These are phyloP conservation scores for Melanchra persicariae DNA, from an alignment of 2,888 invertebrate species.

Conservation along the genomic window DNA sequence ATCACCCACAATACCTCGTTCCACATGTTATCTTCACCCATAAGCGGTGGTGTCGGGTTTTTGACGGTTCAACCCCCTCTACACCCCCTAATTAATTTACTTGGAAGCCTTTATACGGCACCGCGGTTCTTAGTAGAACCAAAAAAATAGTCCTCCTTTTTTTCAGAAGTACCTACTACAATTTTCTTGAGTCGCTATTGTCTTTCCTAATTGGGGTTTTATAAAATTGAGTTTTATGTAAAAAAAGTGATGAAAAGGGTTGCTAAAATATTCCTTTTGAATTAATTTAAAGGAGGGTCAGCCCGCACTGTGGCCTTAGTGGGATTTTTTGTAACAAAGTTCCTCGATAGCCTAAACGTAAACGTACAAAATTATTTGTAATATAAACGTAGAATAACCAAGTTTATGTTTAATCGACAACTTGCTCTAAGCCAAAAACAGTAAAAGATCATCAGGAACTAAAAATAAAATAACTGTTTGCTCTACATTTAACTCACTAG, in stretches of 20 bases:
- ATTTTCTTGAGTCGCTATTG: slow-evolving; percentile 17
- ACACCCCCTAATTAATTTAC: slow-evolving; percentile 51
- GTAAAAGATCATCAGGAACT: too few relatives aligned
- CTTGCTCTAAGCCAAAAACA: too few relatives aligned
- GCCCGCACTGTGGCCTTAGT: neutral
- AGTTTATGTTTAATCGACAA: too few relatives aligned
- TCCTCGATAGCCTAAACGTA: too few relatives aligned
- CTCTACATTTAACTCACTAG: too few relatives aligned
- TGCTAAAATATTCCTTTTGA: slow-evolving; percentile 18
- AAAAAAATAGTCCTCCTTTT: slow-evolving; percentile 29
- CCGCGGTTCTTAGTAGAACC: slow-evolving; percentile 28
- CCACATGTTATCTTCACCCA: slow-evolving; percentile 45
- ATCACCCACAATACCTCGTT: slow-evolving; percentile 18
- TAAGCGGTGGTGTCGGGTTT: slow-evolving; percentile 43
- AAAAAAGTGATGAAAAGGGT: slow-evolving; percentile 11
- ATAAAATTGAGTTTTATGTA: slow-evolving; percentile 16
- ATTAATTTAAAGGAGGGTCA: neutral
- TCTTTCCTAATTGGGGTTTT: slow-evolving; percentile 34
- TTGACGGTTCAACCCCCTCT: slow-evolving; percentile 29
- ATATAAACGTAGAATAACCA: too few relatives aligned
- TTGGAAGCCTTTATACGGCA: slow-evolving; percentile 37
- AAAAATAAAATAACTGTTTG: too few relatives aligned
- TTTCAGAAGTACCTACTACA: slow-evolving; percentile 29
- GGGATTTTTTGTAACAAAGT: neutral
- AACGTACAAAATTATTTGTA: too few relatives aligned